Evolutionary conservation across 2,888 invertebrate species (phyloP).

Genomic region (Eristalis tenax): DNA sequence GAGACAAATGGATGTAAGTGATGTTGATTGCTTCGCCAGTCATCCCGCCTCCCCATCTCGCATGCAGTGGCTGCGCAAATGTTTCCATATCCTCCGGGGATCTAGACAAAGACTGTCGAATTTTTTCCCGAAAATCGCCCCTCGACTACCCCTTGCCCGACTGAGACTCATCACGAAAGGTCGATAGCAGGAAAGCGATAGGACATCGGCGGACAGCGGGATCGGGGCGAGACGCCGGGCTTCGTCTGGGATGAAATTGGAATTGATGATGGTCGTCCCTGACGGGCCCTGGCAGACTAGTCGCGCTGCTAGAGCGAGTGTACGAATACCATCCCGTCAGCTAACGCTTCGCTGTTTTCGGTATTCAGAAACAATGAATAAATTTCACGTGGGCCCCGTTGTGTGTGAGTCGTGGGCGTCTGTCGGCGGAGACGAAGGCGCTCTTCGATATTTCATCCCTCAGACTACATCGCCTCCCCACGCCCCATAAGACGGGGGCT

Average conservation of each 20-base stretch:
- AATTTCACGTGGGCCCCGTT: conserved; percentile 44
- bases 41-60: background rate
- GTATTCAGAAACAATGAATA: conserved; percentile 64
- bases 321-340: conserved; percentile 8
- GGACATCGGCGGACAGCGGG: background rate
- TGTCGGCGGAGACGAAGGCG: conserved; percentile 58
- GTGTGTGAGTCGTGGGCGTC: conserved; percentile 28
- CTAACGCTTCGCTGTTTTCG: conserved; percentile 30
- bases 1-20: conserved; percentile 65
- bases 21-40: conserved; percentile 47
- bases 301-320: conserved; percentile 53
- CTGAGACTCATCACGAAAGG: conserved; percentile 32
- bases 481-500: conserved; percentile 22
- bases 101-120: background rate
- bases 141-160: background rate
- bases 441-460: conserved; percentile 63
- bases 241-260: conserved; percentile 66
- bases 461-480: background rate
- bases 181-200: conserved; percentile 40
- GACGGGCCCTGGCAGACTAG: conserved; percentile 34
- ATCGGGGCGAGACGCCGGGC: background rate
- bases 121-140: background rate
- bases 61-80: conserved; percentile 21
- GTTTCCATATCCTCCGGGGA: conserved; percentile 52
- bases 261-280: conserved; percentile 65